Base-by-base conservation (phyloP, 2,113 vertebrate genomes). In the Serilophus lunatus region DNA sequence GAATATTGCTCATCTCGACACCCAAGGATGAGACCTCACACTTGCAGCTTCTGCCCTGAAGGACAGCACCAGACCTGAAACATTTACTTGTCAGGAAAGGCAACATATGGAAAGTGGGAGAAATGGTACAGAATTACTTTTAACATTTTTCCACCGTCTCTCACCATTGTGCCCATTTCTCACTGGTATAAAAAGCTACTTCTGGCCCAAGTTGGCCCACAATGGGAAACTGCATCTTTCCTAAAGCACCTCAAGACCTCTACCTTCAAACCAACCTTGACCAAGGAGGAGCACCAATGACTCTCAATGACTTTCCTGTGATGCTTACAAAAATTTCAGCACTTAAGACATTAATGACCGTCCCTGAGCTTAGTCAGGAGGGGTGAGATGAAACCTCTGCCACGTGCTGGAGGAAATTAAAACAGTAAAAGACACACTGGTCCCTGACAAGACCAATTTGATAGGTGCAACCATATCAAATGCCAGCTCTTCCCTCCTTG, bases 261-360 rank as follows among this genome's bases (percentile, higher is more conserved):
- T 29, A 22, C n/a, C 57, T 22, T 6, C 4, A 49, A 19, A 13
- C 12, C 47, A 51, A 7, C 22, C 42, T 26, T 49, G 19, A 44
- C 7, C 0, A 0, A 61, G 19, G 8, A 72, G 22, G 4, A 78
- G 6, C 20, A 56, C 13, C 40, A 42, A 1, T 3, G 12, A 1
- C 33, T 60, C 75, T 49, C 9, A 23, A 19, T 65, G n/a, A 31
- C 50, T 44, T 36, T 92, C 28, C 64, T 45, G 18, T 3, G 20
- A 77, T 9, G 16, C 12, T 76, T n/a, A 33, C 17, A 72, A 22
- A 82, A 29, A 22, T 23, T 18, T 36, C 9, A 53, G 40, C 59
- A 40, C 19, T 49, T 9, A 31, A 42, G 7, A 51, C 9, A 13
- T 44, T 40, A 57, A 33, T 2, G 12, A 74, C 19, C 2, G 2